Percentiles rank a stretch among this genome's conserved stretches.
Conservation (phyloP, 2,797 vertebrate species). For the Eulemur rubriventer region DNA sequence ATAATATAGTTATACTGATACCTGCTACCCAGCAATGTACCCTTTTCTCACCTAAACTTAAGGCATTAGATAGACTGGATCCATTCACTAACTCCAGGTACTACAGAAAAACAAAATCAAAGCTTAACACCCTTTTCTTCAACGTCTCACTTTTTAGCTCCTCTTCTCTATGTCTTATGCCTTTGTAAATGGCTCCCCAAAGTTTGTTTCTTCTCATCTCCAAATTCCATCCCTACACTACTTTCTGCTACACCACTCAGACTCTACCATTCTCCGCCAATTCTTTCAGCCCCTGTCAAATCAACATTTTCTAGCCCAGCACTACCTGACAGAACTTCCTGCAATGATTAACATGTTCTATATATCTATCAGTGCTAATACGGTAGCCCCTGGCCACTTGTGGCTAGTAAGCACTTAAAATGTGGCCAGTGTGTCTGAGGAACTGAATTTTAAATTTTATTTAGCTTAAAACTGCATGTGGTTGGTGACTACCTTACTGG, state of each 20-base stretch:
- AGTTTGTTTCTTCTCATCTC: background rate
- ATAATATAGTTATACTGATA: background rate
- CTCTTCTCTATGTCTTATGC: background rate
- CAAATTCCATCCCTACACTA: background rate
- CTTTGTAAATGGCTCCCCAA: background rate
- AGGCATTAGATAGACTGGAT: background rate
- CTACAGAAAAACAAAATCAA: background rate
- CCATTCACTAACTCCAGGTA: background rate
- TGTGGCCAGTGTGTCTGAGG: background rate
- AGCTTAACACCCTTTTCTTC: background rate
- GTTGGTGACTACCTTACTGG: background rate
- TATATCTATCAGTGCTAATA: background rate
- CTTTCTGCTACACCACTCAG: background rate
- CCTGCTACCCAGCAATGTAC: background rate
- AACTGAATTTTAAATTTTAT: background rate
- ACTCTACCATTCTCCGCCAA: background rate
- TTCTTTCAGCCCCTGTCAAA: background rate
- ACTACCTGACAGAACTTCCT: background rate
- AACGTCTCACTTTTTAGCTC: background rate
- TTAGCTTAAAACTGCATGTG: background rate
- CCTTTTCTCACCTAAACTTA: background rate
- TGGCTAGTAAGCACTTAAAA: background rate
- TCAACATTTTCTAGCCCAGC: background rate
- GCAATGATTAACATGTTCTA: background rate
- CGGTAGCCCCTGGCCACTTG: background rate